phyloP scores from a whole-genome alignment of 2,113 vertebrate genomes.

The Pomatorhinus ruficollis region DNA sequence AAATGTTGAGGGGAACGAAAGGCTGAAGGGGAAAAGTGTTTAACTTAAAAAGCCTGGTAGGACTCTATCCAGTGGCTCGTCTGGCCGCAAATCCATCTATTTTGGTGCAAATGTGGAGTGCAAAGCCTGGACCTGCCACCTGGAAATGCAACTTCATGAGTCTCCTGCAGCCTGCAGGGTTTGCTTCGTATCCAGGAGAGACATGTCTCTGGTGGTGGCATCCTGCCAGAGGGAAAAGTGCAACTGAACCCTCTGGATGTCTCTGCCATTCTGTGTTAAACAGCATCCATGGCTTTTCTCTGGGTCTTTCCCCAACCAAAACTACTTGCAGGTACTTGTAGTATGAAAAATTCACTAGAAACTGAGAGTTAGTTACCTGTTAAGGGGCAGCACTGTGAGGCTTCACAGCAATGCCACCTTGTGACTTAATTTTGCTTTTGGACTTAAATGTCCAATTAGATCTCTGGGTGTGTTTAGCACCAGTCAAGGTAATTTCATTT shows the following conservation, averaged over 20 bases:
- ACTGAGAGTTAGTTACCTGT: background rate
- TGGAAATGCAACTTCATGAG: rapidly evolving
- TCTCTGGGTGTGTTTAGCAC: background rate
- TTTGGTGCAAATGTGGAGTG: background rate
- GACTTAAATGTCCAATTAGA: background rate
- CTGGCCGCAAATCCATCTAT: background rate
- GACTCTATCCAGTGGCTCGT: background rate
- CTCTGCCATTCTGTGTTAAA: background rate
- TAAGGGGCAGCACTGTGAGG: background rate
- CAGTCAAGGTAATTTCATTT: background rate
- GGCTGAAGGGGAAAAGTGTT: background rate
- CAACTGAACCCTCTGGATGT: background rate
- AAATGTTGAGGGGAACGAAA: background rate
- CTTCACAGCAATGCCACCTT: background rate
- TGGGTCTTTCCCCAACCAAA: background rate
- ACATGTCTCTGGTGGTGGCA: background rate
- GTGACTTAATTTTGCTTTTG: background rate
- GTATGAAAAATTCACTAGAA: background rate
- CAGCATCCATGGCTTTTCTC: background rate
- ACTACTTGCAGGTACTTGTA: background rate
- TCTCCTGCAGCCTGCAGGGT: background rate
- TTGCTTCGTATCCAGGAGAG: background rate
- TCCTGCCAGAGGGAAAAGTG: background rate
- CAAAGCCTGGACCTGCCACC: background rate
- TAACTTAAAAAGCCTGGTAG: background rate